Evolutionary conservation across 30 jellyfish, hydroid and myxozoan genomes (phyloP).

Genomic region (Rhopilema esculentum): DNA sequence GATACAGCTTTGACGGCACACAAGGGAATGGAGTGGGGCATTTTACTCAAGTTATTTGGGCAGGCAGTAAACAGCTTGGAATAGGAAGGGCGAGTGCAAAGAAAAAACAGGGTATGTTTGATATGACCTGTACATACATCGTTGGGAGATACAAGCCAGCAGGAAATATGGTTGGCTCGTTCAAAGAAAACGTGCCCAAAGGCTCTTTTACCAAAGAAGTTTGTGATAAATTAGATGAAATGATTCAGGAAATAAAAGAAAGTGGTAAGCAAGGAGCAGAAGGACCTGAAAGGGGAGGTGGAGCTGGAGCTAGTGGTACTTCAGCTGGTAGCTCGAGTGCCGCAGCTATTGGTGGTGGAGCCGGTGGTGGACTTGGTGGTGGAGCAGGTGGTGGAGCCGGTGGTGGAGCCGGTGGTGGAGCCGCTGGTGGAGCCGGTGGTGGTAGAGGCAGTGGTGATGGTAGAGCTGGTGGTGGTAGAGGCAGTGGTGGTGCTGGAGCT

Average conservation of each 20-base stretch:
- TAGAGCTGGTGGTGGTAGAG: slow-evolving; percentile 10
- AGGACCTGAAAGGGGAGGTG: slow-evolving; percentile 44
- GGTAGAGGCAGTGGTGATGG: slow-evolving; percentile 26
- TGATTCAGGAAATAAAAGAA: slow-evolving; percentile 33
- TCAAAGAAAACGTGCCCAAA: slow-evolving; percentile 64
- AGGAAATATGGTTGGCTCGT: slow-evolving; percentile 87
- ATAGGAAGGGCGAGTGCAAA: slow-evolving; percentile 80
- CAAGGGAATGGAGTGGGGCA: slow-evolving; percentile 81
- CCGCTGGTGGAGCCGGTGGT: slow-evolving; percentile 30
- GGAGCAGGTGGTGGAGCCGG: slow-evolving; percentile 29
- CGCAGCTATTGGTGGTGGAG: slow-evolving; percentile 40
- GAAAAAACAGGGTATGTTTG: slow-evolving; percentile 63
- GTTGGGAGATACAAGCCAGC: slow-evolving; percentile 91
- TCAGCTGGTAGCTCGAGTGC: slow-evolving; percentile 43
- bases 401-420: slow-evolving; percentile 16
- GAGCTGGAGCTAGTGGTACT: slow-evolving; percentile 42
- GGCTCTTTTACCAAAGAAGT: slow-evolving; percentile 65
- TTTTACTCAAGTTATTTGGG: slow-evolving; percentile 94
- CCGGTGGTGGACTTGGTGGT: slow-evolving; percentile 25
- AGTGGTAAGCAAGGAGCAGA: slow-evolving; percentile 48
- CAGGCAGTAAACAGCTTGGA: slow-evolving; percentile 76
- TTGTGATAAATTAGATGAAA: slow-evolving; percentile 63
- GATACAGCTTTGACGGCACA: slow-evolving; percentile 62
- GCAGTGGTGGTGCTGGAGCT: slow-evolving; percentile 57
- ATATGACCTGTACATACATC: slow-evolving; percentile 74